These are phyloP conservation scores for Synergus gifuensis DNA, from an alignment of 2,888 invertebrate genomes.

Conservation along the genomic window DNA sequence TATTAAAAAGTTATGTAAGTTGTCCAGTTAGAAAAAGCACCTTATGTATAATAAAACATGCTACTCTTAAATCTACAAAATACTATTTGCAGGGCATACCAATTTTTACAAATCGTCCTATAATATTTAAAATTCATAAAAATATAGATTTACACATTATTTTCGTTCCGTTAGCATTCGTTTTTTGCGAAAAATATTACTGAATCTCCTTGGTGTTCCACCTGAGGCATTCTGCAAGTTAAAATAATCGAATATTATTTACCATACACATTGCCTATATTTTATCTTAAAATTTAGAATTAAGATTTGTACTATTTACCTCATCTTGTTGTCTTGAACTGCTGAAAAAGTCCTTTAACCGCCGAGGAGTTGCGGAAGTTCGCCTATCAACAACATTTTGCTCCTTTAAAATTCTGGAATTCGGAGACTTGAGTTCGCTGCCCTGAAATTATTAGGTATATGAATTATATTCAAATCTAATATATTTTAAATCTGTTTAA, in stretches of 20 bases:
- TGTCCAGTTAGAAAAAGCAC: neutral
- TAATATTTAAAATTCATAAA: neutral
- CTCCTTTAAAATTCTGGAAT: slow-evolving; percentile 67
- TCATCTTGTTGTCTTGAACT: slow-evolving; percentile 70
- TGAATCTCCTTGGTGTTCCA: slow-evolving; percentile 27
- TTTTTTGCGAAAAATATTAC: slow-evolving; percentile 33
- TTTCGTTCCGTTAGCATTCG: slow-evolving; percentile 24
- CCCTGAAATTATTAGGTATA: slow-evolving; percentile 58
- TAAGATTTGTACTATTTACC: slow-evolving; percentile 55
- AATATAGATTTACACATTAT: slow-evolving; percentile 12
- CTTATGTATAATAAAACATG: neutral
- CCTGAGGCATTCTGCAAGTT: neutral
- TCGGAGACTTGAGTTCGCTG: slow-evolving; percentile 69
- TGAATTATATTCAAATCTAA: slow-evolving; percentile 3
- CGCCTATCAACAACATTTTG: slow-evolving; percentile 68
- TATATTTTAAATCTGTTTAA: slow-evolving; percentile 13
- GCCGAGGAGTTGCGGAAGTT: slow-evolving; percentile 69
- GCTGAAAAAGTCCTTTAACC: slow-evolving; percentile 67
- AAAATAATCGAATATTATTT: neutral
- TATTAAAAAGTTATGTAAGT: slow-evolving; percentile 6
- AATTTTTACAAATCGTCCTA: too few relatives aligned
- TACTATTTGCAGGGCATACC: neutral
- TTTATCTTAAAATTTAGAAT: neutral
- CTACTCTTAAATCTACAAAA: neutral
- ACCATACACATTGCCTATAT: neutral